Base-by-base conservation (phyloP, 2,113 vertebrate genomes). In the Steatornis caripensis region DNA sequence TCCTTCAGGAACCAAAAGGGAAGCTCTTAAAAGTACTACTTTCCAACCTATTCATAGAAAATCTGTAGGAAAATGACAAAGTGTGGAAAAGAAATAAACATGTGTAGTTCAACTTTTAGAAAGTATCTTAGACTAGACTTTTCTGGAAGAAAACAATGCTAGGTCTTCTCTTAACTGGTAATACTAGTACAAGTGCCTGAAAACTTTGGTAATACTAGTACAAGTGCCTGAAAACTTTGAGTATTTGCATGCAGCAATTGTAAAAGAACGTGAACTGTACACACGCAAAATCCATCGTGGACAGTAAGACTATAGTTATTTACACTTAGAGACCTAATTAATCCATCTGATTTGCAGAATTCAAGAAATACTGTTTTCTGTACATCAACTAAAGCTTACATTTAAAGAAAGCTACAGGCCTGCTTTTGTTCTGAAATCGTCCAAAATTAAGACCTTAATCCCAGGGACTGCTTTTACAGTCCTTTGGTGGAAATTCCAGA, bases 281-380 rank as follows among this genome's bases (percentile, higher is more conserved):
- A 19, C 23, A 48, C 6, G 2, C 4, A 39, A 48, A 51, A n/a
- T 77, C 29, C 45, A 19, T 24, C 0, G 0, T 10, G 14, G 18
- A 12, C 58, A 60, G 17, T 58, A 78, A 74, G 11, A 46, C 6
- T 37, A n/a, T n/a, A 39, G 6, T 29, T 61, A 15, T 39, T 36
- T 64, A 21, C 57, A 72, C 21, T 62, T 62, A 84, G 23, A 41
- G 70, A 39, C 16, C 9, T 26, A 49, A 21, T 74, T 58, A 45
- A 75, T 51, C 30, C 26, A 36, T 30, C 26, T 89, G 41, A 76
- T 57, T 43, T 86, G 58, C n/a, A 41, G n/a, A 80, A 72, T 66
- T 84, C 11, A 34, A 29, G 9, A 24, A 71, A 39, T 36, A 21
- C 30, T 29, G 10, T 20, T 66, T 78, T 70, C 16, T 37, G 26